Evolutionary conservation across 2,797 vertebrate species (phyloP).

Genomic region (Sciaenops ocellatus): DNA sequence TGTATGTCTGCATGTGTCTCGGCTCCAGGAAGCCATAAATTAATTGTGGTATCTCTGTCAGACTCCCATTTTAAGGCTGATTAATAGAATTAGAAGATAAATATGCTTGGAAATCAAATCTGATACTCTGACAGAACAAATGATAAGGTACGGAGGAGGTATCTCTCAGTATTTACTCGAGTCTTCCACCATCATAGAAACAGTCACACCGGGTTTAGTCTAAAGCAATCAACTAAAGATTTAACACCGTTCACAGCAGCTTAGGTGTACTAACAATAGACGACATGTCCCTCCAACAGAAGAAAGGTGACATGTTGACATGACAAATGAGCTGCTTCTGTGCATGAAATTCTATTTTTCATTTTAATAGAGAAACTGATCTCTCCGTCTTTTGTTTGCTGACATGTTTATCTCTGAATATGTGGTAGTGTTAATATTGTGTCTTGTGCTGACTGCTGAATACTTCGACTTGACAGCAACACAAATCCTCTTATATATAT

Average conservation of each 20-base stretch:
- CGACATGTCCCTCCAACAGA: slow-evolving; percentile 6
- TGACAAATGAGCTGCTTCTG: slow-evolving; percentile 27
- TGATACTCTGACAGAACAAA: slow-evolving; percentile 54
- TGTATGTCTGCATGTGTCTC: slow-evolving; percentile 31
- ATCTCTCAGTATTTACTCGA: slow-evolving; percentile 23
- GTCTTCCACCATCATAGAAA: slow-evolving; percentile 10
- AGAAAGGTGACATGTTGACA: slow-evolving; percentile 23
- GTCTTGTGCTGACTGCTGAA: not conserved
- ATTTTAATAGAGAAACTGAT: slow-evolving; percentile 6
- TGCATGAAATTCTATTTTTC: slow-evolving; percentile 19
- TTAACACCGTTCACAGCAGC: slow-evolving; percentile 34
- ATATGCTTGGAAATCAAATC: slow-evolving; percentile 61
- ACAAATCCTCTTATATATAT: not conserved
- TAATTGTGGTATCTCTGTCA: slow-evolving; percentile 57
- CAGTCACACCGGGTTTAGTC: slow-evolving; percentile 11
- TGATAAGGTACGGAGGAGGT: slow-evolving; percentile 17
- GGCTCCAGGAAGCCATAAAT: slow-evolving; percentile 44
- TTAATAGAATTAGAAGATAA: slow-evolving; percentile 73
- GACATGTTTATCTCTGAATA: slow-evolving; percentile 34
- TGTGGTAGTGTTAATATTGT: slow-evolving; percentile 1
- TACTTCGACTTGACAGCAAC: not conserved
- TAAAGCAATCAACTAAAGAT: slow-evolving; percentile 41
- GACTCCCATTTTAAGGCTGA: slow-evolving; percentile 52
- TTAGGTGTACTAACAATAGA: slow-evolving; percentile 42
- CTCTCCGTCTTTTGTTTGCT: not conserved